These are phyloP conservation scores for Hormaphis cornu DNA, from an alignment of 1,140 invertebrate genomes.

Conservation along the genomic window DNA sequence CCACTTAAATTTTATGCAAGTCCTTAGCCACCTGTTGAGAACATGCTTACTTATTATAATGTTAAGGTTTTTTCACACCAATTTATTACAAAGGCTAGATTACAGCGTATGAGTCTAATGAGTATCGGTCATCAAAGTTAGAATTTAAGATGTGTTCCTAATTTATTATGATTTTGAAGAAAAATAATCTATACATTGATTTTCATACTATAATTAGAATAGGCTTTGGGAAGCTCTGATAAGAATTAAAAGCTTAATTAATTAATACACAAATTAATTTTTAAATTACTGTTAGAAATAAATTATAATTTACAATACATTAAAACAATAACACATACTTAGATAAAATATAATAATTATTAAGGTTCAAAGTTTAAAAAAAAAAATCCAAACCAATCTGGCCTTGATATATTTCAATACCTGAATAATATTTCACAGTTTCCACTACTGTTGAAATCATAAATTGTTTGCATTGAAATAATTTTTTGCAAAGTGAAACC, in stretches of 20 bases:
- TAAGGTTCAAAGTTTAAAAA: too few species aligned
- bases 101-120: constrained; percentile 2
- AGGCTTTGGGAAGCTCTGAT: too few species aligned
- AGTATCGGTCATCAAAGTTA: neutral
- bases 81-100: neutral
- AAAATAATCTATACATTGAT: too few species aligned
- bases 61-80: constrained; percentile 10
- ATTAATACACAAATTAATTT: too few species aligned
- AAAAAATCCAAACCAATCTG: too few species aligned
- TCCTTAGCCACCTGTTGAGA: constrained; percentile 58
- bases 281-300: too few species aligned
- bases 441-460: constrained; percentile 54
- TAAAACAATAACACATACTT: neutral
- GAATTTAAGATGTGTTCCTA: neutral
- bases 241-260: too few species aligned
- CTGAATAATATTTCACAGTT: constrained; percentile 69
- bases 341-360: too few species aligned
- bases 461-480: constrained; percentile 53
- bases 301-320: constrained; percentile 14
- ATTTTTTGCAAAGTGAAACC: constrained; percentile 52
- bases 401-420: constrained; percentile 36
- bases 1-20: constrained; percentile 65
- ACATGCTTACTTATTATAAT: neutral
- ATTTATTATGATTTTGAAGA: too few species aligned
- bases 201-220: too few species aligned